Evolutionary conservation across 2,888 invertebrate genomes (phyloP), one percentile per base, ranked within the genome.

Genomic region (Hemithea aestivaria): DNA sequence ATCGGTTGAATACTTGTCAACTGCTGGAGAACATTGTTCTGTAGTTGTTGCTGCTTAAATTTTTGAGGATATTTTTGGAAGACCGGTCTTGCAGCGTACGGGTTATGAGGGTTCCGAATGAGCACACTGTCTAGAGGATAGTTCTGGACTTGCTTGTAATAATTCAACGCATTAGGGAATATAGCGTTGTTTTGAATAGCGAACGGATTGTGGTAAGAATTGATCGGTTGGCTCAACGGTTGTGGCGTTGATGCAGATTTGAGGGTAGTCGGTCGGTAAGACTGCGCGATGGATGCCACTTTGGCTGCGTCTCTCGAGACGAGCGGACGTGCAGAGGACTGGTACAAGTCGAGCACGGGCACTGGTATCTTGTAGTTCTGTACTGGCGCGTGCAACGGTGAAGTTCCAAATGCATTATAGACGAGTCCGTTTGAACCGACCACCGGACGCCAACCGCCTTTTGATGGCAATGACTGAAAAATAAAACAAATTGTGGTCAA

Each of bases 371-470:
- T 84, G 62, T 87, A 83, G 2, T 72, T 55, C 44, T 26, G 41
- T 7, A 37, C 29, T 6, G 73, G 75, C 5, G 80, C 66, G 51
- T 83, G 84, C 0, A 83, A 62, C 0, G 79, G 77, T 7, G 78
- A 68, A 6, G 71, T 74, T 32, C 72, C 73, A 41, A 63, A 73
- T 2, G 78, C 63, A 21, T 72, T 73, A 55, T 84, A 87, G 1
- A 79, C 41, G 0, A 80, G 62, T 1, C 83, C 79, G 10, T 73
- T 59, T 2, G 83, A 76, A 2, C 89, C 88, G 8, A 90, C 62
- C 10, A 91, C 90, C 23, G 91, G 91, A 48, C 90, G 73, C 91
- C 91, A 91, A 26, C 91, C 91, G 53, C 90, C 88, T 59, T 90
- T 88, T 27, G 89, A 84, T 56, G 88, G 82, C 49, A 88, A 53